These are phyloP conservation scores for Anaspis maculata DNA, from an alignment of 2,888 invertebrate genomes.

Conservation along the genomic window DNA sequence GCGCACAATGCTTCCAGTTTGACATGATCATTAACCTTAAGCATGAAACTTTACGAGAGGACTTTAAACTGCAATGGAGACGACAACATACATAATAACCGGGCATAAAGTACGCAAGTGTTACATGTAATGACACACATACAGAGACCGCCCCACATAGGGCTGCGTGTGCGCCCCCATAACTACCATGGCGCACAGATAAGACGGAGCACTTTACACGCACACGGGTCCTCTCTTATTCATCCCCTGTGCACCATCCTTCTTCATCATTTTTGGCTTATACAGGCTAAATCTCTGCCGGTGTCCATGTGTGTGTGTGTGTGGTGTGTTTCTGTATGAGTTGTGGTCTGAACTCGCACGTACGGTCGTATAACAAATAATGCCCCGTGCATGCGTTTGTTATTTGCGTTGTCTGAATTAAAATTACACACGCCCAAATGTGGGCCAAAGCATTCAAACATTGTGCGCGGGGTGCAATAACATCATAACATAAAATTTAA, in stretches of 20 bases:
- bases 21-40: slow-evolving; percentile 8
- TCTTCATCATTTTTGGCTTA: slow-evolving; percentile 17
- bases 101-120: slow-evolving; percentile 9
- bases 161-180: slow-evolving; percentile 1
- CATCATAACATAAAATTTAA: too few relatives aligned
- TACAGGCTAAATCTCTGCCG: slow-evolving; percentile 12
- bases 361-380: slow-evolving; percentile 1
- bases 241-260: slow-evolving; percentile 15
- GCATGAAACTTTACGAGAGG: slow-evolving; percentile 6
- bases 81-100: slow-evolving; percentile 10
- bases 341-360: slow-evolving; percentile 8
- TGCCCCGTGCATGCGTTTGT: not conserved
- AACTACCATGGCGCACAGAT: too few relatives aligned
- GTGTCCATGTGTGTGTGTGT: slow-evolving; percentile 6
- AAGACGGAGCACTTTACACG: slow-evolving; percentile 15
- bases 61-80: slow-evolving; percentile 12
- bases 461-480: too few relatives aligned
- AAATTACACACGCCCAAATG: not conserved
- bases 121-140: slow-evolving; percentile 10
- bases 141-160: too few relatives aligned
- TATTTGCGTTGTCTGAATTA: not conserved
- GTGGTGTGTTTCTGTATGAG: too few relatives aligned
- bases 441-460: too few relatives aligned
- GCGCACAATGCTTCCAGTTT: too few relatives aligned
- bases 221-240: slow-evolving; percentile 15